phyloP scores from a whole-genome alignment of 1,140 invertebrate species.

The Apis laboriosa region DNA sequence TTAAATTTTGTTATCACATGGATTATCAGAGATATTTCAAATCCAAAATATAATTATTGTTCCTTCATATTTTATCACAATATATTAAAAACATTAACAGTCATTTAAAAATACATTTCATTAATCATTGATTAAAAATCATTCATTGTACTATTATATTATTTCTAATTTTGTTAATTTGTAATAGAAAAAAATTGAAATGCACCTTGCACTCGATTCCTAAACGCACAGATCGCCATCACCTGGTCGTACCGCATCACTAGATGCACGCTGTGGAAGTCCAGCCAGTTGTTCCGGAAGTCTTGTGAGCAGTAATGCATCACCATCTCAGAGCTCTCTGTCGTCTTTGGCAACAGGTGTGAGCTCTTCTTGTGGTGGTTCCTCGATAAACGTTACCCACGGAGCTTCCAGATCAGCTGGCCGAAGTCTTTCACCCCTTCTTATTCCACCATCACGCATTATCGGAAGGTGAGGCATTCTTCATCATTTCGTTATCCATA shows the following conservation, averaged over 20 bases:
- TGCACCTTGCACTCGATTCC: not conserved
- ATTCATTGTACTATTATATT: not conserved
- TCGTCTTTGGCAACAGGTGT: constrained; percentile 81
- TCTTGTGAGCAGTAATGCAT: constrained; percentile 68
- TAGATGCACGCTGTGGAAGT: constrained; percentile 85
- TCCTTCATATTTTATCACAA: too few species aligned
- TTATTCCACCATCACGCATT: constrained; percentile 85
- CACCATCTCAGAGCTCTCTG: constrained; percentile 83
- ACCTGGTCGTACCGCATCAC: constrained; percentile 86
- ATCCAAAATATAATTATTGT: too few species aligned
- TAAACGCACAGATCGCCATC: constrained; percentile 84
- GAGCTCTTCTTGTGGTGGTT: constrained; percentile 78
- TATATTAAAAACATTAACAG: too few species aligned
- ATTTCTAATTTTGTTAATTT: not conserved
- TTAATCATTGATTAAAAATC: not conserved
- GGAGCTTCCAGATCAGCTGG: constrained; percentile 74
- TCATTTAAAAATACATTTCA: not conserved
- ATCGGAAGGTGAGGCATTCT: constrained; percentile 71
- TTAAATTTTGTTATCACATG: too few species aligned
- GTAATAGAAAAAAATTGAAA: not conserved
- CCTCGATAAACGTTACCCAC: constrained; percentile 76
- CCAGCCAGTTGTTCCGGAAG: constrained; percentile 75
- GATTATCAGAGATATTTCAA: too few species aligned
- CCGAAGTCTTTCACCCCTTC: constrained; percentile 86
- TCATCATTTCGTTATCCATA: not conserved